Evolutionary conservation across 2,888 invertebrate genomes (phyloP), one percentile per base, ranked within the genome.

Genomic region (Opisthograptis luteolata): DNA sequence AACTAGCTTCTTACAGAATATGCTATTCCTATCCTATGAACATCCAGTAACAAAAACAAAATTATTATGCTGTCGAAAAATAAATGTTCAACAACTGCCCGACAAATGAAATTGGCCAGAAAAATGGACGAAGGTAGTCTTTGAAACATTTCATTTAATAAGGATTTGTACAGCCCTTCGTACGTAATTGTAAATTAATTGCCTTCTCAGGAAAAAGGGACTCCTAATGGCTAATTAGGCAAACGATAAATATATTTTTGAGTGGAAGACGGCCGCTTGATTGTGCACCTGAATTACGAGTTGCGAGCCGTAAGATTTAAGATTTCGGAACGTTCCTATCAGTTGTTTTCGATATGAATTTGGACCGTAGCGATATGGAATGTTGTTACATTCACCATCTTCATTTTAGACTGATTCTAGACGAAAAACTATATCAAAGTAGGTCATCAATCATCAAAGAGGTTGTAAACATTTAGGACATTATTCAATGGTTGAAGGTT

Each of bases 101-200:
- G 59, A 12, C 10, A 68, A 76, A 84, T 73, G 72, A 79, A 84
- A 79, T 78, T 78, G 66, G 64, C 58, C 60, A 48, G 72, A 82
- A 80, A 70, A 81, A 76, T 67, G 69, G 61, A 32, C 65, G 68
- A 69, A 69, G 68, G 69, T 62, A 69, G 70, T 69, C 76, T 80
- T 81, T 76, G 75, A 75, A 82, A 81, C 77, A 76, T 85, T 87
- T 81, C 82, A 84, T 86, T 87, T 83, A 86, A 86, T 84, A 84
- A 84, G 75, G 71, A 80, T 76, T 69, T 76, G 76, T 80, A 74
- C 69, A 81, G 81, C 81, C 79, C 81, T 82, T 79, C 74, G 80
- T 81, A 81, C 78, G 79, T 87, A 87, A 87, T 87, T 87, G 84
- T 84, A 73, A 84, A 87, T 86, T 86, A 86, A 87, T 86, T 84